Conservation (phyloP, 1,140 invertebrate species). For the Cotesia chilonis region DNA sequence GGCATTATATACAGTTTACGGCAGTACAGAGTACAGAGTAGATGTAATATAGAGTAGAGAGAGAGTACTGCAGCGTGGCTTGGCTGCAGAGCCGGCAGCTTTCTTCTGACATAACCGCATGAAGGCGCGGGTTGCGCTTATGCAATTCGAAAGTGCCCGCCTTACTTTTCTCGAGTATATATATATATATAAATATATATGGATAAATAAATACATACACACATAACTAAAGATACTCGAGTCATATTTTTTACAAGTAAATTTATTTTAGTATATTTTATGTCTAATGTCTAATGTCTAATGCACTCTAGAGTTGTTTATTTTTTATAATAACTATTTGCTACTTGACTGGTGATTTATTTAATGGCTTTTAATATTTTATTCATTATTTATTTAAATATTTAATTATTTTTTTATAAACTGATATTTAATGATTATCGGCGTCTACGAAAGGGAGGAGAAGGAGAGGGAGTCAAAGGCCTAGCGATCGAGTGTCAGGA, state of each 20-base stretch:
- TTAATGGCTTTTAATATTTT: no score
- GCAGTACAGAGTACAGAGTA: conserved; percentile 20
- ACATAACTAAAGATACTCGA: conserved; percentile 45
- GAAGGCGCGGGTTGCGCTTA: conserved; percentile 63
- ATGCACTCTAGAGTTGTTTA: background rate
- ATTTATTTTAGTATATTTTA: conserved; percentile 10
- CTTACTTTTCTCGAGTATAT: conserved; percentile 59
- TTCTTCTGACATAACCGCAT: conserved; percentile 67
- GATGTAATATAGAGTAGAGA: conserved; percentile 10
- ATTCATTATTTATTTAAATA: conserved; percentile 4
- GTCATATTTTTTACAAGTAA: conserved; percentile 44
- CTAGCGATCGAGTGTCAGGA: conserved; percentile 20
- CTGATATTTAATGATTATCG: background rate
- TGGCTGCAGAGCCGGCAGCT: conserved; percentile 52
- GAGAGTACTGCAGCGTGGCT: conserved; percentile 6
- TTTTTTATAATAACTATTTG: no score
- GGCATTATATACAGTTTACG: no score
- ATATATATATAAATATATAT: background rate
- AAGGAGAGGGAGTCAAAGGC: conserved; percentile 16
- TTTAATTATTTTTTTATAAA: background rate
- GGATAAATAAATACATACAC: no score
- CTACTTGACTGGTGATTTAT: no score
- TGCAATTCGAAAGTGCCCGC: conserved; percentile 67
- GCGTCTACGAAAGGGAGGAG: background rate
- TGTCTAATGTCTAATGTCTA: background rate